Evolutionary conservation across 2,113 vertebrate genomes (phyloP).

Genomic region (Donacobius atricapilla): DNA sequence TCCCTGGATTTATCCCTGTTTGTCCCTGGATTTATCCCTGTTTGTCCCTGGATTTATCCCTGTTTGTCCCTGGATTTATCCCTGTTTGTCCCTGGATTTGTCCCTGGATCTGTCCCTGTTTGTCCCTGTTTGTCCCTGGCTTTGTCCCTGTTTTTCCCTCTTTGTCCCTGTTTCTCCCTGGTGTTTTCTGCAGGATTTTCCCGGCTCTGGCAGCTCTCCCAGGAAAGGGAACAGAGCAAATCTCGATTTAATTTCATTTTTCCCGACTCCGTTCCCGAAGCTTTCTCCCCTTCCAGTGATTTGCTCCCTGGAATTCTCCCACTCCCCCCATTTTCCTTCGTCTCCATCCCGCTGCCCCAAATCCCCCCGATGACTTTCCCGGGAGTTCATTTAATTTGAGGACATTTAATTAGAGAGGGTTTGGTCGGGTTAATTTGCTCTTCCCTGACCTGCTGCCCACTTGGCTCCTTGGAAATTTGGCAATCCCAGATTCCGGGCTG

Average conservation of each 20-base stretch:
- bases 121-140: too few relatives aligned
- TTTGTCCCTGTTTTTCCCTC: too few relatives aligned
- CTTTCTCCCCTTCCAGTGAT: slow-evolving; percentile 15
- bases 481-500: too few relatives aligned
- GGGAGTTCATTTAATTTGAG: neutral
- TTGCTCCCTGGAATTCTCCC: slow-evolving; percentile 41
- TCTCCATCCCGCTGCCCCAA: neutral
- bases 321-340: neutral
- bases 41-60: neutral
- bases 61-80: too few relatives aligned
- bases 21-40: too few relatives aligned
- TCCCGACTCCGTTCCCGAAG: slow-evolving; percentile 1
- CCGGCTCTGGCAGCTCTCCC: neutral
- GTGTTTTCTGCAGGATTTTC: neutral
- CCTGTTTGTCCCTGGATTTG: too few relatives aligned
- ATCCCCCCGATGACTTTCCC: neutral
- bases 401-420: too few relatives aligned
- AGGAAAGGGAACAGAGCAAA: neutral
- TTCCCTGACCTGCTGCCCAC: too few relatives aligned
- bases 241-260: neutral
- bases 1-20: too few relatives aligned
- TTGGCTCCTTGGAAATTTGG: too few relatives aligned
- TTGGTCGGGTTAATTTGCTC: too few relatives aligned
- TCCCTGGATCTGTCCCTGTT: too few relatives aligned
- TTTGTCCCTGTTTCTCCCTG: neutral